These are phyloP conservation scores for Ophioninae sp. DNA, from an alignment of 2,888 invertebrate species.

Conservation along the genomic window DNA sequence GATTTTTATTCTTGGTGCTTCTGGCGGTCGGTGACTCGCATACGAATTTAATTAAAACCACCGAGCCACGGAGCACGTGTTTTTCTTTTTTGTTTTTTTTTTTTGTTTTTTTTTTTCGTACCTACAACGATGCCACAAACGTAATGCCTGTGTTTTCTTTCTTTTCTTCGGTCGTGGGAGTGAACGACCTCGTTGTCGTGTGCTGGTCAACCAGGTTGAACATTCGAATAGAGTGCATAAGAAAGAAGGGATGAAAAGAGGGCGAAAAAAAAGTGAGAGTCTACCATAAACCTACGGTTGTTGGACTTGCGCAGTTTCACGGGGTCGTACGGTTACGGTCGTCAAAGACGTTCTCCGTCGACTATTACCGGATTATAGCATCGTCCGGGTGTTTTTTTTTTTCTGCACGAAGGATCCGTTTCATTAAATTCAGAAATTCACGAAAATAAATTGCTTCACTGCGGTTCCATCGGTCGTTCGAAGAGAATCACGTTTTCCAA, in stretches of 20 bases:
- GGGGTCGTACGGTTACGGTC: constrained; percentile 15
- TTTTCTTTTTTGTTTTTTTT: no score
- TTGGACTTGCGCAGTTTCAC: constrained; percentile 30
- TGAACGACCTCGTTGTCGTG: constrained; percentile 15
- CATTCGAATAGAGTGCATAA: constrained; percentile 40
- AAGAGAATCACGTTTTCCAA: constrained; percentile 7
- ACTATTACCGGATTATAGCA: constrained; percentile 47
- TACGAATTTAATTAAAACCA: constrained; percentile 77
- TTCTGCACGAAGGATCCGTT: constrained; percentile 17
- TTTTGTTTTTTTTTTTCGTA: constrained; percentile 13
- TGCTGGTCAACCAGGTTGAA: constrained; percentile 30
- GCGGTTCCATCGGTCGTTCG: constrained; percentile 9
- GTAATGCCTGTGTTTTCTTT: constrained; percentile 23
- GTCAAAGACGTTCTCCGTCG: constrained; percentile 44
- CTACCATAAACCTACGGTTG: constrained; percentile 34
- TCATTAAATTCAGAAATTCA: constrained; percentile 29
- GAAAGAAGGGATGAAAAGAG: constrained; percentile 19
- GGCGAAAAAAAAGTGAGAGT: constrained; percentile 17
- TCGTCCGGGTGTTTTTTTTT: not conserved
- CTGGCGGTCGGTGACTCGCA: constrained; percentile 64
- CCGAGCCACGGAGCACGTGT: constrained; percentile 67
- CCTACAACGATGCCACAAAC: constrained; percentile 4
- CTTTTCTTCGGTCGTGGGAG: constrained; percentile 18
- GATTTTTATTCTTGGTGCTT: constrained; percentile 55
- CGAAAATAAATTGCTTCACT: constrained; percentile 39